Evolutionary conservation across 1,140 invertebrate genomes (phyloP).

Genomic region (Microplitis mediator): DNA sequence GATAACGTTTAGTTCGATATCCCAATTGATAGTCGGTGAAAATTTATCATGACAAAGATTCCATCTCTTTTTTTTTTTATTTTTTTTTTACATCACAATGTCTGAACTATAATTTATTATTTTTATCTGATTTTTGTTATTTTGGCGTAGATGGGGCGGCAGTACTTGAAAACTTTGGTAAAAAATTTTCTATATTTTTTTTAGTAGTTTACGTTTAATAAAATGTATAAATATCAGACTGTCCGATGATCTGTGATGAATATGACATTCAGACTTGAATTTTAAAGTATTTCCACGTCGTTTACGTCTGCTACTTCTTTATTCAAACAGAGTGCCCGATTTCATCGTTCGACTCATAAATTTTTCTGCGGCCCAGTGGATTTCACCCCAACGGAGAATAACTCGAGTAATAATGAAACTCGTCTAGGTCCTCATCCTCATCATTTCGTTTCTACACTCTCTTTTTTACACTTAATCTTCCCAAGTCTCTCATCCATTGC

Average conservation of each 20-base stretch:
- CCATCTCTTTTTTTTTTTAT: neutral
- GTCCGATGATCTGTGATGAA: neutral
- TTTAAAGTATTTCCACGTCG: constrained; percentile 7
- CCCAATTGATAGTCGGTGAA: constrained; percentile 42
- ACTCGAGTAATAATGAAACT: neutral
- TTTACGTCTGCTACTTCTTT: constrained; percentile 1
- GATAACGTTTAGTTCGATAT: constrained; percentile 38
- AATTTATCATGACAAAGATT: constrained; percentile 38
- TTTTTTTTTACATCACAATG: no score
- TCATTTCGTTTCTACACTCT: neutral
- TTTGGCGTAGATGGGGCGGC: no score
- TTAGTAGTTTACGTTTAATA: no score
- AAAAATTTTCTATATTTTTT: no score
- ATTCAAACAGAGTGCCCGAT: constrained; percentile 14
- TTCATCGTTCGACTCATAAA: constrained; percentile 8
- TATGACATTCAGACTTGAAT: constrained; percentile 4
- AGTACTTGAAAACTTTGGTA: no score
- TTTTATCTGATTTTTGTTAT: no score
- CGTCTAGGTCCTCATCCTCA: neutral
- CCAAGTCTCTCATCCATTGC: no score
- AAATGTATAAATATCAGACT: neutral
- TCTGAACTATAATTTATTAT: no score
- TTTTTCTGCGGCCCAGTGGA: constrained; percentile 5
- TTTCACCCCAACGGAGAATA: neutral
- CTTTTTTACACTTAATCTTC: neutral